phyloP scores from a whole-genome alignment of 2,888 invertebrate species.

The Diadegma fenestrale region DNA sequence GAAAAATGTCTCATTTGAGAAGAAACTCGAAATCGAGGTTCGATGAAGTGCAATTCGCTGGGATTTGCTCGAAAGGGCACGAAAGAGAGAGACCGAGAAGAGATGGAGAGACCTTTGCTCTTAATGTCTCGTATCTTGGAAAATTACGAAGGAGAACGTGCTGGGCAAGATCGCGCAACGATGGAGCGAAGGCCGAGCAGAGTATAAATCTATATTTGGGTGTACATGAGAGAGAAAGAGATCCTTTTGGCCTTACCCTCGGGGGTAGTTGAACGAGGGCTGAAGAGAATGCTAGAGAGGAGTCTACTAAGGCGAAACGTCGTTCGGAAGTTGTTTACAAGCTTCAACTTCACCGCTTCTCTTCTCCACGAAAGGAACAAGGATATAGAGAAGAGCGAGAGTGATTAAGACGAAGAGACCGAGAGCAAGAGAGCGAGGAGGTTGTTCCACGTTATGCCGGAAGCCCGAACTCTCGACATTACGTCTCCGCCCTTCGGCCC shows the following conservation, averaged over 20 bases:
- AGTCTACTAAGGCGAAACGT: conserved; percentile 55
- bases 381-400: conserved; percentile 17
- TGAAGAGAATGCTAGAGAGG: conserved; percentile 25
- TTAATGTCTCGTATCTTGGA: conserved; percentile 26
- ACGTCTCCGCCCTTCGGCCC: background rate
- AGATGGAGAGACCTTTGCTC: background rate
- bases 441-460: conserved; percentile 51
- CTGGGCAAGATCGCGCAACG: conserved; percentile 22
- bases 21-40: conserved; percentile 19
- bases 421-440: conserved; percentile 20
- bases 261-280: conserved; percentile 43
- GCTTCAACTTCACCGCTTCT: conserved; percentile 61
- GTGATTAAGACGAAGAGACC: conserved; percentile 49
- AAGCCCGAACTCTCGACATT: conserved; percentile 37
- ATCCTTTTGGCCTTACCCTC: conserved; percentile 36
- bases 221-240: conserved; percentile 12
- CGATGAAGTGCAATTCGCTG: background rate
- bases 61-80: conserved; percentile 20
- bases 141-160: conserved; percentile 37
- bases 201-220: conserved; percentile 6
- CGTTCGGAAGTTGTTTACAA: conserved; percentile 66
- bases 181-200: background rate
- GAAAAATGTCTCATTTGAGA: conserved; percentile 31
- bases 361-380: background rate
- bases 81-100: background rate